These are phyloP conservation scores for Leptinotarsa texana DNA, from an alignment of 1,140 invertebrate species.

Conservation along the genomic window DNA sequence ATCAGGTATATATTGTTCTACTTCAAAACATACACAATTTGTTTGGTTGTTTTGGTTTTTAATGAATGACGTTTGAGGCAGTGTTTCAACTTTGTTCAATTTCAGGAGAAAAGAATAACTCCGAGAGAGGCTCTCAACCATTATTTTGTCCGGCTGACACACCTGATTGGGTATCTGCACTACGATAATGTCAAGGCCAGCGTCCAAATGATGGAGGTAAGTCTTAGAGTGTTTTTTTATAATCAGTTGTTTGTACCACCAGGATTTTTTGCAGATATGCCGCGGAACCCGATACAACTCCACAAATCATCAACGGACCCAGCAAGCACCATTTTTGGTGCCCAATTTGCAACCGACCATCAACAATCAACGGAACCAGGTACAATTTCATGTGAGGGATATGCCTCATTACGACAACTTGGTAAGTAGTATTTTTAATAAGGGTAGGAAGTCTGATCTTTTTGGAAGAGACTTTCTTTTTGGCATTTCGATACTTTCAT, in stretches of 20 bases:
- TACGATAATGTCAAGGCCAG: slow-evolving; percentile 95
- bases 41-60: no score
- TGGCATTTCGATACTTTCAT: no score
- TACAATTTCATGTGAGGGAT: slow-evolving; percentile 68
- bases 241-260: not conserved
- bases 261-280: slow-evolving; percentile 61
- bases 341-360: slow-evolving; percentile 78
- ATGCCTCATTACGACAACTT: slow-evolving; percentile 63
- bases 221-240: not conserved
- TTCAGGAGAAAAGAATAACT: slow-evolving; percentile 86
- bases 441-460: no score
- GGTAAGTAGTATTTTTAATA: slow-evolving; percentile 39
- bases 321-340: slow-evolving; percentile 67
- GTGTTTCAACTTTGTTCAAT: not conserved
- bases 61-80: not conserved
- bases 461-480: no score
- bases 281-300: slow-evolving; percentile 51
- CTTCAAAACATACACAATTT: not conserved
- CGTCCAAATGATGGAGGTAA: slow-evolving; percentile 91
- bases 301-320: slow-evolving; percentile 64
- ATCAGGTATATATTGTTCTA: slow-evolving; percentile 74
- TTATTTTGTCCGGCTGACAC: slow-evolving; percentile 89
- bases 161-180: slow-evolving; percentile 94
- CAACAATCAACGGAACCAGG: slow-evolving; percentile 79
- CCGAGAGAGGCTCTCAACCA: slow-evolving; percentile 95